phyloP scores from a whole-genome alignment of 64 coral and sea anemone species.

The Dendronephthya gigantea region DNA sequence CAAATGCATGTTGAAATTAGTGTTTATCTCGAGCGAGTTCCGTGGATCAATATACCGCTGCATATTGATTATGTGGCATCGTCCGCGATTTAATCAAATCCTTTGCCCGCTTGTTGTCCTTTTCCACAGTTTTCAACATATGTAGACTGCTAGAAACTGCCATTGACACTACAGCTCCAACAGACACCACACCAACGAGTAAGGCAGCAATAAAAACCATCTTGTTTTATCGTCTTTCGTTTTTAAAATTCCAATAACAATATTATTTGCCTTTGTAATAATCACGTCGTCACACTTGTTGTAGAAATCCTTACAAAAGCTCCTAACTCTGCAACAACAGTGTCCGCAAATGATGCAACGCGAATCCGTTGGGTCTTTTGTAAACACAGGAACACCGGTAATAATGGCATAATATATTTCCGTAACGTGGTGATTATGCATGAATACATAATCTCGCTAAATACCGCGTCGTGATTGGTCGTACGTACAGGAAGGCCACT shows the following conservation, averaged over 20 bases:
- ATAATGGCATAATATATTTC: not conserved
- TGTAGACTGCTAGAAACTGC: not conserved
- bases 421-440: no score
- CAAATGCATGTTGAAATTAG: not conserved
- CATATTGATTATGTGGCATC: not conserved
- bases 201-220: not conserved
- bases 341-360: not conserved
- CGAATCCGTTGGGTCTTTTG: not conserved
- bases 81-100: not conserved
- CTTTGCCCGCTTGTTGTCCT: not conserved
- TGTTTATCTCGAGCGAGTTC: no score
- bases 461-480: not conserved
- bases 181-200: not conserved
- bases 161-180: not conserved
- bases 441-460: not conserved
- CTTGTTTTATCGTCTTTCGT: not conserved
- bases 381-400: not conserved
- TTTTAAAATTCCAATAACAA: not conserved
- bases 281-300: not conserved
- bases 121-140: not conserved
- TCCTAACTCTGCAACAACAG: not conserved
- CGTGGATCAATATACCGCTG: not conserved
- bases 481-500: not conserved
- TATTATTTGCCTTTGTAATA: not conserved
- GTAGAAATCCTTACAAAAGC: no score